Conservation (phyloP, 2,113 vertebrate genomes). For the Podiceps cristatus region DNA sequence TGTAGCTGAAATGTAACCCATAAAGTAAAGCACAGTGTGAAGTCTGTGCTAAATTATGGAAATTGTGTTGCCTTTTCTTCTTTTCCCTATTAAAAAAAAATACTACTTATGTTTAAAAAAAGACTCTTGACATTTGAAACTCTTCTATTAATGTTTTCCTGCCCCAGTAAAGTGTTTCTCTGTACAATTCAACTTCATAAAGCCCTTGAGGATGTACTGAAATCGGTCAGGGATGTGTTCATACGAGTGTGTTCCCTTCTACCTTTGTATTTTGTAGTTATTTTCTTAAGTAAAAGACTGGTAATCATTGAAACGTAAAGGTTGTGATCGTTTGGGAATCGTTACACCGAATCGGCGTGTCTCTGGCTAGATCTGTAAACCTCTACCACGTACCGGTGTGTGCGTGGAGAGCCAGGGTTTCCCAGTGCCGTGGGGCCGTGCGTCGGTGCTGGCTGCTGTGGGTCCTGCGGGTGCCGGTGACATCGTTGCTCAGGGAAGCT, state of each 20-base stretch:
- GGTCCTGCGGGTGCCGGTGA: rapidly evolving
- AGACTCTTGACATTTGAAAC: conserved; percentile 7
- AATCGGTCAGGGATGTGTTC: background rate
- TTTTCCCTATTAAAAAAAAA: background rate
- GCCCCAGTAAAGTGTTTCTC: background rate
- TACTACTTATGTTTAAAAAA: background rate
- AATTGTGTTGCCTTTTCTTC: background rate
- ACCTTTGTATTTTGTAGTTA: rapidly evolving
- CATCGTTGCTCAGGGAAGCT: background rate
- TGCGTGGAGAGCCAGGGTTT: background rate
- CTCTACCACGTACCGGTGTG: rapidly evolving
- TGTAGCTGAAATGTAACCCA: background rate
- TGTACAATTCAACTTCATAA: background rate
- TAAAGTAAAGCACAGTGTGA: background rate
- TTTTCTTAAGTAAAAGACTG: background rate
- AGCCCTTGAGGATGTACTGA: background rate
- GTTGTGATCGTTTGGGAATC: background rate
- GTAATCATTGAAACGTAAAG: background rate
- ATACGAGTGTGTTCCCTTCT: background rate
- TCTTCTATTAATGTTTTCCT: conserved; percentile 11
- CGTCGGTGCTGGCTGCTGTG: background rate
- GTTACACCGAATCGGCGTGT: rapidly evolving
- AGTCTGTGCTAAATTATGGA: background rate
- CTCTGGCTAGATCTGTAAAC: background rate
- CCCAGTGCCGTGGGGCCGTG: background rate